Evolutionary conservation across 2,797 vertebrate genomes (phyloP).

Genomic region (Semotilus atromaculatus): DNA sequence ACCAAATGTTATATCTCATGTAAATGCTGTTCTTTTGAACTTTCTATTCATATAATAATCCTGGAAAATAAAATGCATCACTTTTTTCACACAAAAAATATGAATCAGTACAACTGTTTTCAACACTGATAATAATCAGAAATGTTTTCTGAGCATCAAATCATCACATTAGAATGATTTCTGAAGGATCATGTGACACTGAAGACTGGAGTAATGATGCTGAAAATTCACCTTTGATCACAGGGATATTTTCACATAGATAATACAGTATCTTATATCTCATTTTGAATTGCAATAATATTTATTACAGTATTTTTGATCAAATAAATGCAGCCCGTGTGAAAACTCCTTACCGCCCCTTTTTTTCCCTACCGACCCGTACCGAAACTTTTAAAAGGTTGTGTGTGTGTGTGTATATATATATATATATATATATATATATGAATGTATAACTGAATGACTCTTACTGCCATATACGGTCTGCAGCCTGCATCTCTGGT

Average conservation of each 20-base stretch:
- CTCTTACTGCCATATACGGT: conserved; percentile 96
- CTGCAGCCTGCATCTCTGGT: conserved; percentile 96
- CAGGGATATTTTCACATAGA: background rate
- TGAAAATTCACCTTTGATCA: no score
- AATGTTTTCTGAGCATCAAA: background rate
- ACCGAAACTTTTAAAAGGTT: background rate
- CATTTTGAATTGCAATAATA: no score
- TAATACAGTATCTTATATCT: no score
- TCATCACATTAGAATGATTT: background rate
- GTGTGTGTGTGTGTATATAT: background rate
- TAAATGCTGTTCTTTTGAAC: background rate
- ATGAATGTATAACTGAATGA: background rate
- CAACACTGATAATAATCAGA: no score
- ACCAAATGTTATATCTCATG: background rate
- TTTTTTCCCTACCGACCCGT: no score
- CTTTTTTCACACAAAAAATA: background rate
- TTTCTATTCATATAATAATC: background rate
- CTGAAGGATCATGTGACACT: background rate
- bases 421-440: no score
- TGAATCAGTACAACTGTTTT: background rate
- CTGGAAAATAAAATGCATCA: background rate
- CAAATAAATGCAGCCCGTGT: no score
- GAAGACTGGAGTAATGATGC: no score
- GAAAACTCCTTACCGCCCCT: background rate
- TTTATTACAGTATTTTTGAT: no score